Conservation (phyloP, 2,888 invertebrate genomes). For the Ornithoptera alexandrae region DNA sequence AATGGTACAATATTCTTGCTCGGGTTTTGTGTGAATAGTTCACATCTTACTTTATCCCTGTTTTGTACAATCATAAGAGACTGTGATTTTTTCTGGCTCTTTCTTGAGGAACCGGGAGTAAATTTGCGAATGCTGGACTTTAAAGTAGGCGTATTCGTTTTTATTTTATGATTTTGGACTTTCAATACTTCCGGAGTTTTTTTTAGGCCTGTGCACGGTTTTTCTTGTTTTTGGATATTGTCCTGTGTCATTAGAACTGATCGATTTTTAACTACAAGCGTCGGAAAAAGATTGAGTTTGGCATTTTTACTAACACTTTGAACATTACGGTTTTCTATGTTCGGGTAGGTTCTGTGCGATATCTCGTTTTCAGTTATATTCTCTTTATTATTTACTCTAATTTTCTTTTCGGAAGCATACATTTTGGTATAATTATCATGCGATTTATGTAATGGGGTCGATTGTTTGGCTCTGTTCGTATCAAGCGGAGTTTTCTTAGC, state of each 20-base stretch:
- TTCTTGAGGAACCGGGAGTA: conserved; percentile 58
- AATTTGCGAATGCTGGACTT: conserved; percentile 65
- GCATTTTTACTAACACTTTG: conserved; percentile 42
- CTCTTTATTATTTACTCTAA: conserved; percentile 52
- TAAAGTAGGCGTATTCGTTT: conserved; percentile 62
- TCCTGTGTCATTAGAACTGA: conserved; percentile 49
- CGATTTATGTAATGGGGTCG: conserved; percentile 50
- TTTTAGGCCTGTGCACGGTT: conserved; percentile 43
- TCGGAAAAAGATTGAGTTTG: conserved; percentile 35
- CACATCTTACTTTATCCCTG: conserved; percentile 66
- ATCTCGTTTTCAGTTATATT: conserved; percentile 46
- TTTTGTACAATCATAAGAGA: conserved; percentile 48
- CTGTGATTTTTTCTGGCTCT: conserved; percentile 58
- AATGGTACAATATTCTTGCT: conserved; percentile 39
- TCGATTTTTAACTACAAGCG: conserved; percentile 49
- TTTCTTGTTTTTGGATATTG: conserved; percentile 36
- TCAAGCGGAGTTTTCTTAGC: conserved; percentile 46
- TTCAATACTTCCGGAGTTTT: conserved; percentile 55
- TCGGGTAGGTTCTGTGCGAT: conserved; percentile 48
- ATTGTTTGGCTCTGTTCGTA: conserved; percentile 45
- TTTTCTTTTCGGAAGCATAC: conserved; percentile 59
- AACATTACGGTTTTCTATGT: conserved; percentile 44
- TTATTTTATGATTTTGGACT: conserved; percentile 49
- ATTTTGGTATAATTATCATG: conserved; percentile 47
- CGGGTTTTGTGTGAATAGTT: conserved; percentile 54